A percentile compares a stretch with the other conserved stretches of the same genome.
These are phyloP conservation scores for Trinectes maculatus DNA, from an alignment of 2,113 vertebrate genomes.

Conservation along the genomic window DNA sequence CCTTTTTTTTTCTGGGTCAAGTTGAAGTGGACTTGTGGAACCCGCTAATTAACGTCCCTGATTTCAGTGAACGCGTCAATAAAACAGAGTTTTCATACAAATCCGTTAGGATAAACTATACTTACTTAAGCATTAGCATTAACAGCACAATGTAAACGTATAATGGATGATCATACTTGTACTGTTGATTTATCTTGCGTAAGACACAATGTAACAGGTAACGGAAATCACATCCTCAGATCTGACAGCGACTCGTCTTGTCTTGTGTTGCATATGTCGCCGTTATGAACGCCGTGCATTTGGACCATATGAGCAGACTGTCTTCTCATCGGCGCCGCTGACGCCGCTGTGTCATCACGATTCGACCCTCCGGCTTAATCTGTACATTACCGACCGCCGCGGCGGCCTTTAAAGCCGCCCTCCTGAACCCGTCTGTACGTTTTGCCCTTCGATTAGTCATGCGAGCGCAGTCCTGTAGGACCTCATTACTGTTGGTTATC, in stretches of 20 bases:
- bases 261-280: slow-evolving; percentile 8
- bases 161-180: no score
- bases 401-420: slow-evolving; percentile 31
- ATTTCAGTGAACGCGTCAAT: not conserved
- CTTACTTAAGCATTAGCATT: no score
- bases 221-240: slow-evolving; percentile 21
- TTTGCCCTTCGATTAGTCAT: slow-evolving; percentile 72
- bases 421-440: slow-evolving; percentile 46
- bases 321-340: slow-evolving; percentile 2
- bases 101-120: no score
- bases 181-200: no score
- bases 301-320: slow-evolving; percentile 14
- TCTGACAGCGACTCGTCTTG: slow-evolving; percentile 42
- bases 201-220: no score
- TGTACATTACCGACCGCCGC: slow-evolving; percentile 23
- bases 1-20: no score
- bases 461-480: slow-evolving; percentile 68
- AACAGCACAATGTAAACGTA: no score
- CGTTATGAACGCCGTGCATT: slow-evolving; percentile 11
- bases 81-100: no score
- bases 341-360: slow-evolving; percentile 27
- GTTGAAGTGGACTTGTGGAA: not conserved
- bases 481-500: slow-evolving; percentile 77
- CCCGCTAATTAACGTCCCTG: not conserved
- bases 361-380: slow-evolving; percentile 31